Base-by-base conservation (phyloP, 92 coral and sea anemone genomes). In the Paramuricea clavata region DNA sequence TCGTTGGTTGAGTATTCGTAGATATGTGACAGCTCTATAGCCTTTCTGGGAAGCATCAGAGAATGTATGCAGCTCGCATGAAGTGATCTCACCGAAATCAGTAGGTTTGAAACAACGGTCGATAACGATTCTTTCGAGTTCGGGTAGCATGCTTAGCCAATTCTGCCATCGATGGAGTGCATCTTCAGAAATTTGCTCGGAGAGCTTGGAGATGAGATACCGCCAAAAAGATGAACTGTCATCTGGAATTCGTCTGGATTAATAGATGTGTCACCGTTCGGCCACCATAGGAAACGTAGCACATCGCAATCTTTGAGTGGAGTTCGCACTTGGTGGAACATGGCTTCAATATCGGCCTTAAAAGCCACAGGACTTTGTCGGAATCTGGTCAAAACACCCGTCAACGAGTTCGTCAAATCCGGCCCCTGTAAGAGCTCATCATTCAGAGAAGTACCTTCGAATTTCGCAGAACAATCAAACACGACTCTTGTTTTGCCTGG, bases 281-380 rank as follows among this genome's bases (percentile, higher is more conserved):
- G 88, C 70, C 59, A 91, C 91, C 94, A 91, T 11, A 87, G 81
- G 75, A 87, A 91, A 1, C 91, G 78, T 25, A 87, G 59, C 1
- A 89, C 91, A 50, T 91, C 91, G 19, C 81, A 60, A 49, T 91
- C 91, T 31, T 88, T 78, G 22, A 85, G 85, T 12, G 36, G 49
- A 54, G 79, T 90, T 42, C 81, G 82, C 31, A 92, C 87, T 26
- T 89, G 90, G 61, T 92, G 88, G 81, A 84, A 92, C 92, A 89
- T 92, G 39, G 90, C 82, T 83, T 89, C 92, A 31, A 92, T 49
- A 50, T 89, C 90, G 0, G 87, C 65, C 86, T 89, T 89, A 52
- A 85, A 26, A 11, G 90, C 89, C 1, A 82, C 72, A 8, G 83
- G 89, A 26, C 85, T 87, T 78, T 92, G 88, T 67, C 92, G 85